Base-by-base conservation (phyloP, 1,140 invertebrate genomes). In the Nasonia vitripennis region DNA sequence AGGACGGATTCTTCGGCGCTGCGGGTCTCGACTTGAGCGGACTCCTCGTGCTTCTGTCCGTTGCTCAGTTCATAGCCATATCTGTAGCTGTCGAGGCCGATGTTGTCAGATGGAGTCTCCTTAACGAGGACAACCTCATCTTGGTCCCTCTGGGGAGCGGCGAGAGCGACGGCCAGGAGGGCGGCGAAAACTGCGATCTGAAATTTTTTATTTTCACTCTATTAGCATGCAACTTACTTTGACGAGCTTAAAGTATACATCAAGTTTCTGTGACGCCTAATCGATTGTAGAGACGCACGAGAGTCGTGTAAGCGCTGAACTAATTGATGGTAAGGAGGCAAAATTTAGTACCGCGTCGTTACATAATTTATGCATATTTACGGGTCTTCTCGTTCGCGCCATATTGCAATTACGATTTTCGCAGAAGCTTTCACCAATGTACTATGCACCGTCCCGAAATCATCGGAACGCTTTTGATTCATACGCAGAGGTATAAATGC, bases 41-140 rank as follows among this genome's bases (percentile, higher is more conserved):
- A 88, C 91, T 96, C 95, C n/a, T 94, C 90, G 11, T 91, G 89
- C 0, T 88, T 88, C 86, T 95, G 94, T 17, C 95, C 95, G 89
- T 96, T 94, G 89, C 94, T 95, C 41, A 95, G 94, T 89, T 95
- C 94, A 48, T 94, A 93, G 17, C 94, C 89, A 84, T 89, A 93
- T 74, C 91, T 91, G 87, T 92, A 93, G 86, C 91, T 91, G 84
- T 91, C 91, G 48, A 91, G 81, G 23, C 92, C 92, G 85, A 91
- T 91, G 85, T 93, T 93, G 87, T 92, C 88, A 34, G 74, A 67
- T 12, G 84, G 88, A 81, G 87, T 88, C 87, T 90, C 90, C 86
- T 89, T 91, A 20, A 91, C 78, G 11, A 93, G 83, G 31, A 87
- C 81, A 27, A 93, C 90, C 86, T 92, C 87, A 20, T 84, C 37